These are phyloP conservation scores for Calonectris borealis DNA, from an alignment of 2,113 vertebrate species.

Conservation along the genomic window DNA sequence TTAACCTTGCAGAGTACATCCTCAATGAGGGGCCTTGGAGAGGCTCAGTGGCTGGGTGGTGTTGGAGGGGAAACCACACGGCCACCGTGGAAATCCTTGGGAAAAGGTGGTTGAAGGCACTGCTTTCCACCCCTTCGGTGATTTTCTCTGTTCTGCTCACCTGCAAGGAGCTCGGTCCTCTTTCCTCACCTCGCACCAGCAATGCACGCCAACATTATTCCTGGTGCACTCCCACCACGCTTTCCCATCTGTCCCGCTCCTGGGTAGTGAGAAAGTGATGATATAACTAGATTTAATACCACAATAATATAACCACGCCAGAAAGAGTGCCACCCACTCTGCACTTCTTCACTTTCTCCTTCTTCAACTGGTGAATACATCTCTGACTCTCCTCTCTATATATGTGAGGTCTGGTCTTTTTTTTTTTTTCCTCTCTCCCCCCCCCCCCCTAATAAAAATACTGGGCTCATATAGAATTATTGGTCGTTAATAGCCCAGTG, in stretches of 20 bases:
- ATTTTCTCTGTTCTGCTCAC: background rate
- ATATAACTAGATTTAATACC: constrained; percentile 16
- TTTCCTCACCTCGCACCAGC: background rate
- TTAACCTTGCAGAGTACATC: background rate
- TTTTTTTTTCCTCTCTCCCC: accelerated
- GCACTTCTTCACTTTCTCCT: background rate
- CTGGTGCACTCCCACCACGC: constrained; percentile 5
- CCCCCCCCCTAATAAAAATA: background rate
- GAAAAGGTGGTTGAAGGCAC: background rate
- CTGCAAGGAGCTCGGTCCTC: background rate
- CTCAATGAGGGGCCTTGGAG: background rate
- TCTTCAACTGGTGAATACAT: background rate
- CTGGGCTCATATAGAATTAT: background rate
- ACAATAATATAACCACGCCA: background rate
- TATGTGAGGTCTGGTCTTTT: background rate
- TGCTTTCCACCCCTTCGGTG: accelerated
- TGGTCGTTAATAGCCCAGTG: background rate
- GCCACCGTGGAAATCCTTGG: background rate
- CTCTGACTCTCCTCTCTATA: background rate
- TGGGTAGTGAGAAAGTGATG: constrained; percentile 45
- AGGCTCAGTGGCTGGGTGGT: background rate
- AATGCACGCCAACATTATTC: background rate
- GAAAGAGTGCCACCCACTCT: constrained; percentile 45
- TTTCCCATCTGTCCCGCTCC: constrained; percentile 39
- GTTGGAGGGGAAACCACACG: accelerated